Conservation (phyloP, 2,797 vertebrate genomes). For the Pipistrellus pipistrellus region DNA sequence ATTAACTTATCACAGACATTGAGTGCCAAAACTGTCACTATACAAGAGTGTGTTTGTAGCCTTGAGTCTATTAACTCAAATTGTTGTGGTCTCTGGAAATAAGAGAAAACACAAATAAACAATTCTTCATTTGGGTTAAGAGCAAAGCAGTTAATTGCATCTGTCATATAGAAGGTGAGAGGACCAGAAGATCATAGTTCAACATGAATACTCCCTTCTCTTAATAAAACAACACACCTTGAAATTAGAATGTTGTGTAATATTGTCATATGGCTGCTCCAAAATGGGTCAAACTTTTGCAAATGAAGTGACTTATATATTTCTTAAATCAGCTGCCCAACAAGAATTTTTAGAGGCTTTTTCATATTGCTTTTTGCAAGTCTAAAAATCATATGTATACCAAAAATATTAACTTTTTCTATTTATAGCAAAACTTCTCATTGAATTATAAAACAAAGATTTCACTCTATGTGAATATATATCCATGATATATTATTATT, state of each 20-base stretch:
- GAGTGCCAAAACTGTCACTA: neutral
- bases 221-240: neutral
- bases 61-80: neutral
- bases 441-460: conserved; percentile 12
- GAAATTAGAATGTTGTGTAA: neutral
- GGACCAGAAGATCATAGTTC: neutral
- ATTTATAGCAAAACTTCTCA: neutral
- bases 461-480: conserved; percentile 1
- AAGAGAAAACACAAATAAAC: neutral
- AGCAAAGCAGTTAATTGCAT: conserved; percentile 56
- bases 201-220: conserved; percentile 37
- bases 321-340: neutral
- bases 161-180: neutral
- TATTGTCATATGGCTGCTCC: neutral
- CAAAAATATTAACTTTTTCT: neutral
- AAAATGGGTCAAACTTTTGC: neutral
- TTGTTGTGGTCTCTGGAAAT: conserved; percentile 50
- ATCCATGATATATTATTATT: neutral
- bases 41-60: neutral
- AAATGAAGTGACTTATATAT: neutral
- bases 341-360: neutral
- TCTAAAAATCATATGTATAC: neutral
- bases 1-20: neutral
- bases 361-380: neutral
- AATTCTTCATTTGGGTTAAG: conserved; percentile 21